phyloP scores from a whole-genome alignment of 2,888 invertebrate genomes.

The Drosophila neoperkinsi region DNA sequence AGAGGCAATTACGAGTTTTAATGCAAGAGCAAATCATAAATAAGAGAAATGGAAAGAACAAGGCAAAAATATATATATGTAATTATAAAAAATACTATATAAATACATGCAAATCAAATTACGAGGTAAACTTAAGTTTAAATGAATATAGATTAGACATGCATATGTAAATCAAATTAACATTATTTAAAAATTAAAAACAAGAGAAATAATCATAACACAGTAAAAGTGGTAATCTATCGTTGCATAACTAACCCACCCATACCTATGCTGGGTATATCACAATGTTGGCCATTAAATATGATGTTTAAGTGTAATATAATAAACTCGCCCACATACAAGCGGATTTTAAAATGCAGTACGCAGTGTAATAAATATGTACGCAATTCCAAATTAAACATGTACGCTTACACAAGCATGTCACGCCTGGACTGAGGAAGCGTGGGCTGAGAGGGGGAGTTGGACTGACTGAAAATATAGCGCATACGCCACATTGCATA shows the following conservation, averaged over 20 bases:
- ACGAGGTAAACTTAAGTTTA: constrained; percentile 18
- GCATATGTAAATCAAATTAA: constrained; percentile 37
- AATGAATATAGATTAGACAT: constrained; percentile 21
- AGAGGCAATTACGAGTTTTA: constrained; percentile 49
- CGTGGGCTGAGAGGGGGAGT: neutral
- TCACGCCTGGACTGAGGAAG: constrained; percentile 3
- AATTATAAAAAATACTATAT: constrained; percentile 2
- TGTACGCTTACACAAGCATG: constrained; percentile 71
- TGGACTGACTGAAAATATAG: constrained; percentile 49
- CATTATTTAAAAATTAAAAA: constrained; percentile 15
- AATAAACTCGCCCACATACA: constrained; percentile 21
- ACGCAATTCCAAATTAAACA: constrained; percentile 74
- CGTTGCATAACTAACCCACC: neutral
- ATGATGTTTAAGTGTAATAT: constrained; percentile 11
- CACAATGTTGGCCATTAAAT: neutral
- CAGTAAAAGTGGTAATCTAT: neutral
- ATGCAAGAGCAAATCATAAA: constrained; percentile 39
- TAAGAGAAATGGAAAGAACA: constrained; percentile 35
- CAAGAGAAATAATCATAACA: neutral
- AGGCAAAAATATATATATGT: constrained; percentile 22
- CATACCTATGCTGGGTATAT: neutral
- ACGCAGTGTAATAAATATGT: constrained; percentile 54
- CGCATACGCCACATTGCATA: constrained; percentile 64
- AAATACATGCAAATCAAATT: constrained; percentile 18
- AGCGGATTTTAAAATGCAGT: constrained; percentile 54